Base-by-base conservation (phyloP, 2,888 invertebrate genomes). In the Hirudinaria manillensis region DNA sequence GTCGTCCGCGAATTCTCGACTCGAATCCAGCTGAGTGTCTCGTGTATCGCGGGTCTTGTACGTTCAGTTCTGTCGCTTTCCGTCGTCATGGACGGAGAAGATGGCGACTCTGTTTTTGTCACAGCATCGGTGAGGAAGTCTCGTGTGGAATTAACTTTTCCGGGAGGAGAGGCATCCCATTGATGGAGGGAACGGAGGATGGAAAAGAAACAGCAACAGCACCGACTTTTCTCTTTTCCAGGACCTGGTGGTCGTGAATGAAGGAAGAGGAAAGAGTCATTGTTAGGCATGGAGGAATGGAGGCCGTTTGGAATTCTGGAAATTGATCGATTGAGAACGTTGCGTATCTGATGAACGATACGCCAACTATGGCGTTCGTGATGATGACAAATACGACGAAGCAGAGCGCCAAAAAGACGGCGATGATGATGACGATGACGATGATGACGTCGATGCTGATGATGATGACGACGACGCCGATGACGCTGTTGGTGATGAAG, bases 381-480 rank as follows among this genome's bases (percentile, higher is more conserved):
- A 68, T n/a, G 68, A 68, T 29, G 68, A 68, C 34, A 19, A 68
- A n/a, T n/a, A 34, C 34, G 34, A 68, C 34, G 36, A n/a, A n/a
- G 27, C 38, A 2, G 2, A 70, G 21, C 7, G 38, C 24, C 6
- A 36, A 3, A 38, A 38, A 3, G 72, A 72, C n/a, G 72, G 51
- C 27, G 51, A 72, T 72, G 72, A 53, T 7, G 53, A 72, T 4
- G 53, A 72, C 53, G 72, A 72, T 7, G 72, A 72, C 53, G 72
- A 72, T 72, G 72, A 72, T 72, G 10, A 55, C 55, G 72, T 55
- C 55, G 72, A 55, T 55, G 72, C 53, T 72, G 56, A 29, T 55
- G 72, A 72, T 55, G 32, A 72, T 55, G 56, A 72, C 2, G 72
- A 29, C 2, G 56, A 72, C 2, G 56, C 27, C 29, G 72, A 55